A percentile compares a stretch with the other conserved stretches of the same genome.
These are phyloP conservation scores for Polypterus senegalus DNA, from an alignment of 2,113 vertebrate species.

Conservation along the genomic window DNA sequence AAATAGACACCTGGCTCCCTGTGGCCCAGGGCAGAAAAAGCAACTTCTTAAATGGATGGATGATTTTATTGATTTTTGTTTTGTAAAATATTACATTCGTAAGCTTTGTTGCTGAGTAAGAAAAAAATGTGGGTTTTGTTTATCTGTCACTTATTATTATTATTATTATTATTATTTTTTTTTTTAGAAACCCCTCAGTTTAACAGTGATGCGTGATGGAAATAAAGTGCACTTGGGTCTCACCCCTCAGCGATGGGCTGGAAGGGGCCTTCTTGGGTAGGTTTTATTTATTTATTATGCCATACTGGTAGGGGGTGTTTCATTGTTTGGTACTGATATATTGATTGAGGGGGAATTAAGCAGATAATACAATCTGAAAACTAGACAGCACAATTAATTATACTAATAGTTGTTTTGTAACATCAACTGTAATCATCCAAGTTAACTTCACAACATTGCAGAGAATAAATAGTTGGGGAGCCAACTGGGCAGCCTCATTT, in stretches of 20 bases:
- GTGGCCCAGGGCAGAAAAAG: neutral
- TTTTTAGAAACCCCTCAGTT: slow-evolving; percentile 64
- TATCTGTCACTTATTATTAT: neutral
- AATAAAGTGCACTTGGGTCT: slow-evolving; percentile 62
- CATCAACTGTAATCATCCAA: too few relatives aligned
- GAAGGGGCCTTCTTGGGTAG: slow-evolving; percentile 85
- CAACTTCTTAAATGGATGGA: neutral
- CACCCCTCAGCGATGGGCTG: slow-evolving; percentile 76
- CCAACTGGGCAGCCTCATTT: too few relatives aligned
- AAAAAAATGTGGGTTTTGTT: neutral
- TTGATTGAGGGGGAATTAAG: neutral
- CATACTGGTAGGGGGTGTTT: neutral
- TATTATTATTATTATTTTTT: neutral
- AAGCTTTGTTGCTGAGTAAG: too few relatives aligned
- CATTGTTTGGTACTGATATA: neutral
- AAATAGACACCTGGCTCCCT: too few relatives aligned
- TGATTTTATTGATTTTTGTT: neutral
- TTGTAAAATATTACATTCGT: neutral
- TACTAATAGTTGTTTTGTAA: too few relatives aligned
- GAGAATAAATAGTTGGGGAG: too few relatives aligned
- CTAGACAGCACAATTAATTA: too few relatives aligned
- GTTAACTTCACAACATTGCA: too few relatives aligned
- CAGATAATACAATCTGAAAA: neutral
- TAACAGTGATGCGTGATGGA: slow-evolving; percentile 63
- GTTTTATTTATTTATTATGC: neutral